phyloP scores from a whole-genome alignment of 2,888 invertebrate genomes.

The Catocala nupta region DNA sequence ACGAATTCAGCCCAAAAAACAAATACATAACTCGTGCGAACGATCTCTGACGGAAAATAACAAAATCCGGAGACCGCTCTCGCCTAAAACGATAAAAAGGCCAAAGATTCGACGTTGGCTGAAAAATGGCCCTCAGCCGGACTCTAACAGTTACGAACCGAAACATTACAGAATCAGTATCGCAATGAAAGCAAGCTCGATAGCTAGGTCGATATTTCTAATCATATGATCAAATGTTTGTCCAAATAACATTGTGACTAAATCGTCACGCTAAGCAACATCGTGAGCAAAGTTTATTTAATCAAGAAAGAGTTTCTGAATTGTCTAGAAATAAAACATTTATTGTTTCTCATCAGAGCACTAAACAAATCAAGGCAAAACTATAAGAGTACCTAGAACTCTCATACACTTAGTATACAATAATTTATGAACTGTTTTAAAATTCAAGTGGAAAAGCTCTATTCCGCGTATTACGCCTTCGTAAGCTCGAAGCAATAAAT shows the following conservation, averaged over 20 bases:
- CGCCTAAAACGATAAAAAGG: constrained; percentile 44
- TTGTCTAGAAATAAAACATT: not conserved
- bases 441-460: no score
- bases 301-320: constrained; percentile 15
- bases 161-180: constrained; percentile 9
- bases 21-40: constrained; percentile 50
- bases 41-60: constrained; percentile 44
- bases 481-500: no score
- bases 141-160: constrained; percentile 30
- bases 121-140: constrained; percentile 37
- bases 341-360: not conserved
- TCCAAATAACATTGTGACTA: constrained; percentile 27
- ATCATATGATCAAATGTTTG: constrained; percentile 39
- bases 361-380: not conserved
- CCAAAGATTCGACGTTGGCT: constrained; percentile 37
- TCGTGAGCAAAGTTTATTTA: constrained; percentile 16
- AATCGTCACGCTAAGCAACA: constrained; percentile 7
- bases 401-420: no score
- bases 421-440: no score
- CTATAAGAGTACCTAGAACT: no score
- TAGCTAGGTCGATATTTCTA: constrained; percentile 24
- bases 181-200: constrained; percentile 13
- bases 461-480: no score
- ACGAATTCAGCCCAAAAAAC: constrained; percentile 39
- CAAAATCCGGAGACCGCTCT: constrained; percentile 38